Base-by-base conservation (phyloP, 2,888 invertebrate species). In the Bellardia bayeri region DNA sequence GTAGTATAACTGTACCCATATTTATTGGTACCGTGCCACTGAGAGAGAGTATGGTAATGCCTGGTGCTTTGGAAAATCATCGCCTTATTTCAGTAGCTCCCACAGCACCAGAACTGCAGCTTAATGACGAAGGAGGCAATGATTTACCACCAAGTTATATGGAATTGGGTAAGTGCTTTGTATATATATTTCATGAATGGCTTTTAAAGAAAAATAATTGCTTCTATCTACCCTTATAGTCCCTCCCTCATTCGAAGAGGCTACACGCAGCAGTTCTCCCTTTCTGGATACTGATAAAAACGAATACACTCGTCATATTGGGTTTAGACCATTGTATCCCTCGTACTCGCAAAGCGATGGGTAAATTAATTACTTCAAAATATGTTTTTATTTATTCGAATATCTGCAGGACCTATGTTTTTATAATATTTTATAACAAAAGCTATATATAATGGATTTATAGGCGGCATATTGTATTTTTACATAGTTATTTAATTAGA, bases 251-350 rank as follows among this genome's bases (percentile, higher is more conserved):
- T 71, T 71, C 13, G 66, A 66, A 80, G 75, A 90, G 51, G 91
- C 91, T 6, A 91, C 89, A 7, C 68, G 82, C n/a, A n/a, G 78
- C 11, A 42, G 51, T n/a, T 45, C 83, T 16, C 78, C 83, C 3
- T 91, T 92, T 30, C 56, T 90, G 0, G 91, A 92, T 49, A 87
- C 85, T 13, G 91, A 91, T 74, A 91, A 76, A 9, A 89, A 90
- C 78, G 91, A 90, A 54, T 89, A 89, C 49, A 88, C 91, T 78
- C 85, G 88, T 40, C 86, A 89, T 2, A 90, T 91, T 51, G 90
- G 90, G 11, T 92, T 90, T 37, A 85, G 92, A 49, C 92, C 91
- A 5, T 89, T 90, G 30, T 92, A 92, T 82, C 92, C 91, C n/a
- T 90, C 91, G 89, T 92, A 92, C 78, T 90, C 86, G 6, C 51